These are phyloP conservation scores for Drosophila athabasca DNA, from an alignment of 1,140 invertebrate species.

Conservation along the genomic window DNA sequence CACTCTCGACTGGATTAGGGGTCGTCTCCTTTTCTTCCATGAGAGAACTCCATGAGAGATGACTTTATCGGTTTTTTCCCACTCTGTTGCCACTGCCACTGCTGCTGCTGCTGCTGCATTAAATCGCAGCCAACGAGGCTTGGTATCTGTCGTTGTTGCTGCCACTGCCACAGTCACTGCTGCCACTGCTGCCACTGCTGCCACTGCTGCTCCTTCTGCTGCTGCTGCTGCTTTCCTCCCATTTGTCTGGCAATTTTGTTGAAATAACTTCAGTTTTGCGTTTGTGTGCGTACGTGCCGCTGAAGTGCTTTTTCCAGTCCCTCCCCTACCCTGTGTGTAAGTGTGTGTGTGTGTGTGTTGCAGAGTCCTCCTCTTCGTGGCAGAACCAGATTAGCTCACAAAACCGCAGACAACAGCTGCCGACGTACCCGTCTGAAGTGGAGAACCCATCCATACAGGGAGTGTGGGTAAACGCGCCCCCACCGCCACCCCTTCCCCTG, in stretches of 20 bases:
- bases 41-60: constrained; percentile 37
- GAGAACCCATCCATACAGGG: background rate
- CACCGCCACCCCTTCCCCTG: no score
- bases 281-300: constrained; percentile 78
- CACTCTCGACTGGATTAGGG: constrained; percentile 73
- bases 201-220: background rate
- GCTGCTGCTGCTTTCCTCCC: constrained; percentile 11
- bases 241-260: constrained; percentile 80
- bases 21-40: constrained; percentile 7
- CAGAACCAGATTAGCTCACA: constrained; percentile 75
- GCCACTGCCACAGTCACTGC: background rate
- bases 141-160: constrained; percentile 45
- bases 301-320: constrained; percentile 56
- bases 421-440: constrained; percentile 43
- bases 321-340: no score
- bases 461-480: no score
- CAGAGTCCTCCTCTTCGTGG: constrained; percentile 34
- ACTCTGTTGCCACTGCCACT: constrained; percentile 22
- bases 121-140: constrained; percentile 73
- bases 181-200: background rate
- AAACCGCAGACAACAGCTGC: constrained; percentile 80
- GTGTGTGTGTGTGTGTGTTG: background rate
- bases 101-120: constrained; percentile 75
- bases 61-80: constrained; percentile 72
- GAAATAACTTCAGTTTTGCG: constrained; percentile 79